Evolutionary conservation across 2,888 invertebrate species (phyloP), one percentile per base, ranked within the genome.

Genomic region (Danaus chrysippus): DNA sequence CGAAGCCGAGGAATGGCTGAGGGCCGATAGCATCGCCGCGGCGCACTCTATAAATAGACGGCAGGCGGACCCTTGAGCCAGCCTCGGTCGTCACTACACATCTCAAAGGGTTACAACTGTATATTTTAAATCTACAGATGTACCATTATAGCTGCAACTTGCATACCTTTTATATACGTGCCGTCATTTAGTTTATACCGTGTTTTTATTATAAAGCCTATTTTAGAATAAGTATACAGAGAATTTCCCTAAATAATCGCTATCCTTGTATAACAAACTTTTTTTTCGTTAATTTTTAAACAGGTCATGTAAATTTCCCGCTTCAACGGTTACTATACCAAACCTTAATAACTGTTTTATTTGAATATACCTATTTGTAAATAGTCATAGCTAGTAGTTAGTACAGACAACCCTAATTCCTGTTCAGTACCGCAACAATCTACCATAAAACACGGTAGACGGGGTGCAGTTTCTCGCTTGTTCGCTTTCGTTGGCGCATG

Each of bases 61-160:
- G 77, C 80, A 74, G 76, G 79, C 83, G 78, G 86, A 90, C 87
- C 87, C 90, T 89, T 88, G 88, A 89, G 88, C 89, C 86, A 86
- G 81, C 84, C 83, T 78, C 82, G 82, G 78, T 78, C 86, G 78
- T 79, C 84, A 80, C 79, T 76, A 74, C 74, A 74, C 75, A 75
- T 79, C 77, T 78, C 76, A 73, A 79, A 84, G 82, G 83, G 82
- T 76, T 82, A 76, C 73, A 71, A 71, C 72, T 70, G 70, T 69
- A 71, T 70, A 69, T 70, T 71, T 69, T 56, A 60, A 60, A 68
- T 57, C 58, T 60, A 65, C 65, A 59, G 2, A 10, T 46, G 46
- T 67, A 66, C 67, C 62, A 55, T 55, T 41, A 53, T 46, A 46
- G 46, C 15, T 46, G n/a, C 15, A 49, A 34, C 23, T 49, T 17